Percentiles rank a stretch among this genome's conserved stretches.
Evolutionary conservation across 2,797 vertebrate genomes (phyloP).

Genomic region (Chelon labrosus): DNA sequence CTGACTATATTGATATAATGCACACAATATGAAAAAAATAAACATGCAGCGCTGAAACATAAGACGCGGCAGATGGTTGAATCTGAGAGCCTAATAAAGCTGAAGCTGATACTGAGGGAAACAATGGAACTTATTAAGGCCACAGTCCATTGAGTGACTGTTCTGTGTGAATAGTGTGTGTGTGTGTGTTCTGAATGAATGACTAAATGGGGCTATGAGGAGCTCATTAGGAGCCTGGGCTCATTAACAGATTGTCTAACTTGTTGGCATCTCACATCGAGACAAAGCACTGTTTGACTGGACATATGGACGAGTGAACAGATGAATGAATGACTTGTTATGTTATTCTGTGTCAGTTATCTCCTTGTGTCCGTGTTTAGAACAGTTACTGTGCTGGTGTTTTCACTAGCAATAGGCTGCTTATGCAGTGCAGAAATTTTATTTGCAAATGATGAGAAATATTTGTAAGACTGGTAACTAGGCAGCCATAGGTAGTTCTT

Average conservation of each 20-base stretch:
- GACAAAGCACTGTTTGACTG: slow-evolving; percentile 70
- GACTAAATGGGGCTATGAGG: slow-evolving; percentile 46
- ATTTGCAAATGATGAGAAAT: neutral
- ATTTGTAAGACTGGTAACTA: slow-evolving; percentile 3
- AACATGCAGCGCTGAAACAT: neutral
- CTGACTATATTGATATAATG: slow-evolving; percentile 13
- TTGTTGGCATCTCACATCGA: slow-evolving; percentile 50
- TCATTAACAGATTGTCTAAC: slow-evolving; percentile 50
- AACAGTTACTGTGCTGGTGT: slow-evolving; percentile 4
- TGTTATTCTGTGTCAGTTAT: slow-evolving; percentile 27
- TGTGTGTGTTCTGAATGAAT: slow-evolving; percentile 36
- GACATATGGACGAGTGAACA: slow-evolving; percentile 41
- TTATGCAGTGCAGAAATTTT: neutral
- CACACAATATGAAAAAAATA: neutral
- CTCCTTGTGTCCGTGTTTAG: slow-evolving; percentile 12
- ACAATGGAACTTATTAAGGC: slow-evolving; percentile 52
- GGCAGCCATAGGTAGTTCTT: fast-evolving
- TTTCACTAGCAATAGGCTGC: neutral
- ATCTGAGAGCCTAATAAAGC: slow-evolving; percentile 15
- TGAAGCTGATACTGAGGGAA: slow-evolving; percentile 27
- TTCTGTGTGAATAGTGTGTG: slow-evolving; percentile 32
- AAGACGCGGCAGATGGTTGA: neutral
- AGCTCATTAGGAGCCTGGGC: slow-evolving; percentile 67
- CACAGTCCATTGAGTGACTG: slow-evolving; percentile 31
- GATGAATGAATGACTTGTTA: slow-evolving; percentile 50